Conservation (phyloP, 2,113 vertebrate species). For the Chlamydotis undulata region DNA sequence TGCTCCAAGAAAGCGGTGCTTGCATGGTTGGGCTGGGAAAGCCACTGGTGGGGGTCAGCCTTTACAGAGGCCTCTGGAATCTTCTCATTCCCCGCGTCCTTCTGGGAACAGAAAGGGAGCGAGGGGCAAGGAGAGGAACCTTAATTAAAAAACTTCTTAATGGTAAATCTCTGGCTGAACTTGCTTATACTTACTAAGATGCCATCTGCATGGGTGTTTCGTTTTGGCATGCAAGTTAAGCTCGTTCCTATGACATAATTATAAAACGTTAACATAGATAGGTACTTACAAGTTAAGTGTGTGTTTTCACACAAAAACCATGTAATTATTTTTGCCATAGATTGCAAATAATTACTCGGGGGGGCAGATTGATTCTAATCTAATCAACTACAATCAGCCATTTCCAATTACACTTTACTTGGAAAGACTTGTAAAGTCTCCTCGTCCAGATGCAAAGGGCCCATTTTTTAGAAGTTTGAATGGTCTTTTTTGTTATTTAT, state of each 20-base stretch:
- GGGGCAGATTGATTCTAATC: background rate
- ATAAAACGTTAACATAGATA: background rate
- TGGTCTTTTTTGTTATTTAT: background rate
- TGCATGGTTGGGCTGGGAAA: accelerated
- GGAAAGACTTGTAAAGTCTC: background rate
- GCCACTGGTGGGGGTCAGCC: accelerated
- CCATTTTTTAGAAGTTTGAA: accelerated
- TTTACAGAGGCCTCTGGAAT: too few relatives aligned
- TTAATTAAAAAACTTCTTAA: accelerated
- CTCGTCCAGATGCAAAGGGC: accelerated
- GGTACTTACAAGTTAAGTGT: background rate
- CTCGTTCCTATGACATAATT: background rate
- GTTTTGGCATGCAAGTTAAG: accelerated
- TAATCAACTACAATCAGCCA: accelerated
- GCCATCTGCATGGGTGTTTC: accelerated
- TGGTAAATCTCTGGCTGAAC: background rate
- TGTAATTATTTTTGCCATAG: background rate
- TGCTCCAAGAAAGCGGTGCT: accelerated
- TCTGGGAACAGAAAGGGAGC: accelerated
- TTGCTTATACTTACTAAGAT: accelerated
- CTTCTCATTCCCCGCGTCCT: accelerated
- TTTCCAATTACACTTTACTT: background rate
- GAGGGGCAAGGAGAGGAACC: background rate
- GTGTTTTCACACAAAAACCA: accelerated
- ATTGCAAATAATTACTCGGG: background rate